Conservation (phyloP, 2,888 invertebrate genomes). For the Euclidia mi region DNA sequence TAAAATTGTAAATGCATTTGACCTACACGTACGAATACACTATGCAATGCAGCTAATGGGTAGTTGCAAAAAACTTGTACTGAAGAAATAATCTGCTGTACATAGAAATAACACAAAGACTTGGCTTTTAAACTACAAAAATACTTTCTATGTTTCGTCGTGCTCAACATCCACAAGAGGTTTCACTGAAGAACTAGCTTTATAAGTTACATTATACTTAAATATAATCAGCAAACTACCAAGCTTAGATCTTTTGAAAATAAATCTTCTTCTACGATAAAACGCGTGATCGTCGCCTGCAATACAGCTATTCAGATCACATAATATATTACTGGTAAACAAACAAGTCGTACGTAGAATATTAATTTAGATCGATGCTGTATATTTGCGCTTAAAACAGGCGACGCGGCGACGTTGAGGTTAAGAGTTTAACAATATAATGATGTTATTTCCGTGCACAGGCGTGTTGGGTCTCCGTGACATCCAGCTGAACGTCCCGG, state of each 20-base stretch:
- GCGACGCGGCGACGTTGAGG: too few species aligned
- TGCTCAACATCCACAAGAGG: background rate
- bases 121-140: background rate
- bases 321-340: too few species aligned
- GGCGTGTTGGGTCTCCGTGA: slow-evolving; percentile 91
- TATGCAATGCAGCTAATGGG: background rate
- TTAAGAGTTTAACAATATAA: background rate
- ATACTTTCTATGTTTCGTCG: background rate
- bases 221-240: too few species aligned
- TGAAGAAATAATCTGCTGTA: slow-evolving; percentile 5
- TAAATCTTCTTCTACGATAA: too few species aligned
- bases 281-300: too few species aligned
- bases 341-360: background rate
- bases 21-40: background rate
- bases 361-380: background rate
- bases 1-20: too few species aligned
- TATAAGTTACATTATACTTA: too few species aligned
- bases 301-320: too few species aligned
- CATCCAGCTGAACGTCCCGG: slow-evolving; percentile 92
- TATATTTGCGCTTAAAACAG: too few species aligned
- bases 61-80: slow-evolving; percentile 2
- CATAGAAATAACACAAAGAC: background rate
- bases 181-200: background rate
- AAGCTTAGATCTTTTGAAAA: too few species aligned
- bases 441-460: slow-evolving; percentile 56